Conservation (phyloP, 1,140 invertebrate genomes). For the Pinna nobilis region DNA sequence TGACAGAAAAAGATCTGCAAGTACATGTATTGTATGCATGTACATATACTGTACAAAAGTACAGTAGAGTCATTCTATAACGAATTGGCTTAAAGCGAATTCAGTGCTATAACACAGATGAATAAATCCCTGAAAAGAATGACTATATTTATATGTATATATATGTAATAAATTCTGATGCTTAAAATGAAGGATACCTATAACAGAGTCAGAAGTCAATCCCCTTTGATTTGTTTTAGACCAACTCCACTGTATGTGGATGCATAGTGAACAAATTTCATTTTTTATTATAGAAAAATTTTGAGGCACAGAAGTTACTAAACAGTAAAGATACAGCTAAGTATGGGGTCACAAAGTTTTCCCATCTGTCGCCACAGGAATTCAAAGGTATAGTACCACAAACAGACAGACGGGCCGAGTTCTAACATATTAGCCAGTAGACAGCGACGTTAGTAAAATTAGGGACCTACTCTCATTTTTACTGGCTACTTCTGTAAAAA, state of each 20-base stretch:
- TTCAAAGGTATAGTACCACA: constrained; percentile 80
- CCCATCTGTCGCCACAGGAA: constrained; percentile 84
- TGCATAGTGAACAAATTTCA: background rate
- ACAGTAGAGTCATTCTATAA: too few relatives aligned
- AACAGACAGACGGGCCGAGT: too few relatives aligned
- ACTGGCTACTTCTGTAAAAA: too few relatives aligned
- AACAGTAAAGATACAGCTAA: constrained; percentile 80
- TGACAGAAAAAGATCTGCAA: too few relatives aligned
- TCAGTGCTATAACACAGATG: too few relatives aligned
- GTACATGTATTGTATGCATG: too few relatives aligned
- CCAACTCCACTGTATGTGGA: background rate
- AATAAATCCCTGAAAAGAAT: too few relatives aligned
- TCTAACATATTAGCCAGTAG: too few relatives aligned
- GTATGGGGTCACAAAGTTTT: constrained; percentile 85
- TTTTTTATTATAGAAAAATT: constrained; percentile 77
- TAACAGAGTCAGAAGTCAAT: background rate
- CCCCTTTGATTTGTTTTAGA: background rate
- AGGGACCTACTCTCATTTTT: too few relatives aligned
- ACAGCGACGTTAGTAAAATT: too few relatives aligned
- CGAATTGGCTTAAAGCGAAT: too few relatives aligned
- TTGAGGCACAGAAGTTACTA: constrained; percentile 79
- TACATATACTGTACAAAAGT: too few relatives aligned
- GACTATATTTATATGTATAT: background rate
- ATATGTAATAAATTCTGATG: background rate
- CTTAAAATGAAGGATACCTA: background rate